These are phyloP conservation scores for Bimastos eiseni DNA, from an alignment of 2,888 invertebrate genomes.

Conservation along the genomic window DNA sequence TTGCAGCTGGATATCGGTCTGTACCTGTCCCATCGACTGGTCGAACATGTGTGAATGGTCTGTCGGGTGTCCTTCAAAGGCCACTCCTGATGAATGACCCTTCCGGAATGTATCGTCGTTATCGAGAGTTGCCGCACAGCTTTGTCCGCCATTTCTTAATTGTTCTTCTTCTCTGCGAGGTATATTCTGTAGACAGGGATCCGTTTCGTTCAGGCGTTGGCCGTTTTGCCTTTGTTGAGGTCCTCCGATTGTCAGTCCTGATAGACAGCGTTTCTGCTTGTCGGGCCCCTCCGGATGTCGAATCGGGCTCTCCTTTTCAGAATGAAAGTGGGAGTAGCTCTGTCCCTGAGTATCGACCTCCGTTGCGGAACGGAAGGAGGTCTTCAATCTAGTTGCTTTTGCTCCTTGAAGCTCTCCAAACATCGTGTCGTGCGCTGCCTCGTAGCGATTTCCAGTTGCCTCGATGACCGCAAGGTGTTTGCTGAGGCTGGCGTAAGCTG, in stretches of 20 bases:
- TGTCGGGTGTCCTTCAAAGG: background rate
- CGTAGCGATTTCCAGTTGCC: slow-evolving; percentile 2
- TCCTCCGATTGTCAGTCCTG: background rate
- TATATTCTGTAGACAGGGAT: background rate
- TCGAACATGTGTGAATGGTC: background rate
- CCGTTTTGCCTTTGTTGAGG: background rate
- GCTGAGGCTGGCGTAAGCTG: slow-evolving; percentile 1
- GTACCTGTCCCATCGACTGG: background rate
- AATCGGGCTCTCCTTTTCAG: background rate
- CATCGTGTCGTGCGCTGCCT: background rate
- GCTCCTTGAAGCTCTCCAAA: background rate
- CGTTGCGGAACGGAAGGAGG: background rate
- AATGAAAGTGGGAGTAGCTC: background rate
- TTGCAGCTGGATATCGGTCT: background rate
- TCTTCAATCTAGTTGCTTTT: background rate
- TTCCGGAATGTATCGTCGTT: background rate
- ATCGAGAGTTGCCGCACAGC: background rate
- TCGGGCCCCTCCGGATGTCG: background rate
- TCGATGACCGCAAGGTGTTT: background rate
- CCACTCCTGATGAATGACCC: background rate
- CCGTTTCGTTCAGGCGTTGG: background rate
- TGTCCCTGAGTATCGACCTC: background rate
- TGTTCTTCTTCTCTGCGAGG: background rate
- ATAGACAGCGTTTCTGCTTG: background rate
- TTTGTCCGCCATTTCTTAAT: background rate